phyloP scores from a whole-genome alignment of 2,797 vertebrate genomes.

The Neolamprologus multifasciatus region DNA sequence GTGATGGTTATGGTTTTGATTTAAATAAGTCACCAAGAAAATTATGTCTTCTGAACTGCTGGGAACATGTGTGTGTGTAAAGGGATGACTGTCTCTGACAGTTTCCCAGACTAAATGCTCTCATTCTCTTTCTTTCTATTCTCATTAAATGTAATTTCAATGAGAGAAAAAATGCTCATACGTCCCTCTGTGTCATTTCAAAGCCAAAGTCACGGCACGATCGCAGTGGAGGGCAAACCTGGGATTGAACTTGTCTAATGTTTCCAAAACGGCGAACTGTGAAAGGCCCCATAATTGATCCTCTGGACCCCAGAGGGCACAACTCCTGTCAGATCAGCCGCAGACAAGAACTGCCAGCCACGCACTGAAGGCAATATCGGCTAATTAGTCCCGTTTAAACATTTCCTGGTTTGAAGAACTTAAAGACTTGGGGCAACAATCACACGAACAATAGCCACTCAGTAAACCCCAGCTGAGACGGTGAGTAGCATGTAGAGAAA shows the following conservation, averaged over 20 bases:
- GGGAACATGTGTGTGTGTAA: not conserved
- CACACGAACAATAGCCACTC: constrained; percentile 65
- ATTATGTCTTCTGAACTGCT: not conserved
- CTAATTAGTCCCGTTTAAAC: constrained; percentile 77
- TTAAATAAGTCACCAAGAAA: not conserved
- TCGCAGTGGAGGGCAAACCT: constrained; percentile 30
- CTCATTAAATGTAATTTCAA: not conserved
- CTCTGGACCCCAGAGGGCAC: constrained; percentile 57
- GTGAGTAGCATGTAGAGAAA: constrained; percentile 51
- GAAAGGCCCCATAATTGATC: constrained; percentile 70
- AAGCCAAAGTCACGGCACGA: constrained; percentile 13
- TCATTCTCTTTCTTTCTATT: not conserved
- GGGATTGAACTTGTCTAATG: constrained; percentile 62
- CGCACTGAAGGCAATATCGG: constrained; percentile 59
- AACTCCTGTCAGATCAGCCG: constrained; percentile 77
- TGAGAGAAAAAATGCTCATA: not conserved
- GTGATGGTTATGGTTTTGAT: not conserved
- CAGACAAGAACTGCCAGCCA: constrained; percentile 60
- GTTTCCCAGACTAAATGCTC: not conserved
- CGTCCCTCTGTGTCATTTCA: constrained; percentile 18
- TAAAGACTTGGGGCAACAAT: constrained; percentile 70
- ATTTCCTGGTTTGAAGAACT: constrained; percentile 83
- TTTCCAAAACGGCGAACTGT: constrained; percentile 56
- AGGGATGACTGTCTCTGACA: not conserved
- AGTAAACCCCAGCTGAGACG: not conserved